Evolutionary conservation across 1,140 invertebrate genomes (phyloP), one percentile per base, ranked within the genome.

Genomic region (Venturia canescens): DNA sequence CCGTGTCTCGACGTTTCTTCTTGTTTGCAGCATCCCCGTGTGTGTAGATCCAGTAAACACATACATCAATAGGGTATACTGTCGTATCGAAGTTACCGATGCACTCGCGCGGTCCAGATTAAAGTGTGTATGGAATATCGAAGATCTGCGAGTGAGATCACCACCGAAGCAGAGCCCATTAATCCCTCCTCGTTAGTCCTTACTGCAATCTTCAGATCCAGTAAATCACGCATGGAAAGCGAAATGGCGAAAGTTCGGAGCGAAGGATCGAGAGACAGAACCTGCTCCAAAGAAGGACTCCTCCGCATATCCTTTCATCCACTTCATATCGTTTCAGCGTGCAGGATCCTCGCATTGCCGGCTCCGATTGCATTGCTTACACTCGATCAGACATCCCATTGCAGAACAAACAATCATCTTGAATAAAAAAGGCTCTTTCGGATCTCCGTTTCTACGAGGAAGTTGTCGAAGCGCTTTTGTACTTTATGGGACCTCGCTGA

Each of bases 141-240:
- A 74, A 74, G 71, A 74, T 74, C 71, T 27, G 71, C 31, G 71
- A 74, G 71, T 48, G 26, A 74, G 71, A 74, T 74, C 44, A 57
- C 26, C 23, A 48, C 6, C 60, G 13, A 23, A 63, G n/a, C n/a
- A n/a, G 60, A 66, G 29, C 57, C 75, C 75, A 78, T 78, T 63
- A 63, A 23, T 63, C 60, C n/a, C 60, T 26, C n/a, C 60, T 63
- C 60, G 60, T 63, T 78, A 78, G 75, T 67, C 38, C 74, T 23
- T 38, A 38, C 75, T 78, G 74, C 16, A 18, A 60, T 63, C 23
- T 29, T 18, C 29, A 66, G 75, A 78, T 78, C 75, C 75, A 78
- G 75, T 78, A 78, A 63, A 67, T 78, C 75, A 66, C 75, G 63
- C 63, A 78, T 78, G 75, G 75, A 78, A 78, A 78, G 75, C 75